Percentiles rank a stretch among this genome's conserved stretches.
Conservation (phyloP, 2,888 invertebrate genomes). For the Electrophaes corylata region DNA sequence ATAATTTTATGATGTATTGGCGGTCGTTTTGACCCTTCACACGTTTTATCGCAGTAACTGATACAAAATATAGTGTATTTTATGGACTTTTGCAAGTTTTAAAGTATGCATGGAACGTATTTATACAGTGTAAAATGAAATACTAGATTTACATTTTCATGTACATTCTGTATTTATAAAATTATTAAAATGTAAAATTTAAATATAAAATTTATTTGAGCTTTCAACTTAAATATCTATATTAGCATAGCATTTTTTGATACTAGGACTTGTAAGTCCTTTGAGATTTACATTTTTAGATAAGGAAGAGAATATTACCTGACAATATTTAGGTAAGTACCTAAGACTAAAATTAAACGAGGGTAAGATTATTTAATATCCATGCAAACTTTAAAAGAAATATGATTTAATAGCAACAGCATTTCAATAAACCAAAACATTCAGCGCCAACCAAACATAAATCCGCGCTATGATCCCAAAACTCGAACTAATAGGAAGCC, state of each 20-base stretch:
- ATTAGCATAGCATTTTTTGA: no score
- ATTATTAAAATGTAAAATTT: no score
- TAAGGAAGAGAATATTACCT: no score
- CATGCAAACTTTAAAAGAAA: no score
- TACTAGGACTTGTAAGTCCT: no score
- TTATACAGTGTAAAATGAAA: slow-evolving; percentile 56
- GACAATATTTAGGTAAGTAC: no score
- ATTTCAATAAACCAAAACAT: slow-evolving; percentile 21
- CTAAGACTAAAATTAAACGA: no score
- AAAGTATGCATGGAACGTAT: slow-evolving; percentile 62
- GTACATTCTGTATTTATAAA: background rate
- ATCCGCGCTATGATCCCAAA: slow-evolving; percentile 67
- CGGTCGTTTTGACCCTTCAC: slow-evolving; percentile 79
- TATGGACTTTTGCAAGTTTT: slow-evolving; percentile 58
- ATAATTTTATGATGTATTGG: slow-evolving; percentile 83
- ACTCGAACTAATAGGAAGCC: slow-evolving; percentile 64
- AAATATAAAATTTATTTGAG: no score
- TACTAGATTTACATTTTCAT: slow-evolving; percentile 36
- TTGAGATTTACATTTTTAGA: no score
- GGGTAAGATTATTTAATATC: no score
- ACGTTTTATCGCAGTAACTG: slow-evolving; percentile 74
- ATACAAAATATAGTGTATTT: slow-evolving; percentile 54
- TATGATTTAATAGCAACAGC: background rate
- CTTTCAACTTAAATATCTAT: background rate
- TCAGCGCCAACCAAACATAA: slow-evolving; percentile 50